A percentile compares a stretch with the other conserved stretches of the same genome.
Conservation (phyloP, 2,888 invertebrate genomes). For the Eupeodes latifasciatus region DNA sequence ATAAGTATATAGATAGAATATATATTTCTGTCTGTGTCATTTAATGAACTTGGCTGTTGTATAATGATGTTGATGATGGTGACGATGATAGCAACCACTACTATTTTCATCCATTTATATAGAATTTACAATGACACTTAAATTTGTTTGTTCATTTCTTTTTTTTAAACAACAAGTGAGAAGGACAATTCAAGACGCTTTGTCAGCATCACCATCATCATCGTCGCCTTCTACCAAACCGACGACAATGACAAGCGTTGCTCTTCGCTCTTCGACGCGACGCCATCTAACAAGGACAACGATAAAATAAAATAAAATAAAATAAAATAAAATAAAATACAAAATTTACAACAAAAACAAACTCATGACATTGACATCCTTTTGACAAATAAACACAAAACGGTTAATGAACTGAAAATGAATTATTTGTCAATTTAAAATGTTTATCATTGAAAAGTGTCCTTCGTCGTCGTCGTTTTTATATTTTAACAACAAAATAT, state of each 20-base stretch:
- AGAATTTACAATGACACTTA: constrained; percentile 41
- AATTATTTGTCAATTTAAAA: constrained; percentile 72
- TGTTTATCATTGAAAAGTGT: constrained; percentile 45
- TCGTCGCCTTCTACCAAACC: neutral
- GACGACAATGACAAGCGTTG: neutral
- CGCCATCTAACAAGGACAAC: too few species aligned
- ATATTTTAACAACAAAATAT: neutral
- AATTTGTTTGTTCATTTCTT: constrained; percentile 22
- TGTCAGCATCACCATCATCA: neutral
- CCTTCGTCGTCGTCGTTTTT: constrained; percentile 8
- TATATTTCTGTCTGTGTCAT: neutral
- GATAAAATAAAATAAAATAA: neutral
- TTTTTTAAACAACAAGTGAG: neutral
- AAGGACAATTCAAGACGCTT: constrained; percentile 10
- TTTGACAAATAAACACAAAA: constrained; percentile 60
- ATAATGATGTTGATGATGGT: constrained; percentile 15
- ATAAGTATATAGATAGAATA: neutral
- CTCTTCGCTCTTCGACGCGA: too few species aligned
- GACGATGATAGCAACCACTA: constrained; percentile 2
- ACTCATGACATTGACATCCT: constrained; percentile 59
- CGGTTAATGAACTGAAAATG: constrained; percentile 76
- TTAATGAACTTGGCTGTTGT: constrained; percentile 36
- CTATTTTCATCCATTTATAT: constrained; percentile 13
- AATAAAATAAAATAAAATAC: neutral
- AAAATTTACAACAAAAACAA: constrained; percentile 12